Conservation (phyloP, 2,113 vertebrate species). For the Eurystomus gularis region DNA sequence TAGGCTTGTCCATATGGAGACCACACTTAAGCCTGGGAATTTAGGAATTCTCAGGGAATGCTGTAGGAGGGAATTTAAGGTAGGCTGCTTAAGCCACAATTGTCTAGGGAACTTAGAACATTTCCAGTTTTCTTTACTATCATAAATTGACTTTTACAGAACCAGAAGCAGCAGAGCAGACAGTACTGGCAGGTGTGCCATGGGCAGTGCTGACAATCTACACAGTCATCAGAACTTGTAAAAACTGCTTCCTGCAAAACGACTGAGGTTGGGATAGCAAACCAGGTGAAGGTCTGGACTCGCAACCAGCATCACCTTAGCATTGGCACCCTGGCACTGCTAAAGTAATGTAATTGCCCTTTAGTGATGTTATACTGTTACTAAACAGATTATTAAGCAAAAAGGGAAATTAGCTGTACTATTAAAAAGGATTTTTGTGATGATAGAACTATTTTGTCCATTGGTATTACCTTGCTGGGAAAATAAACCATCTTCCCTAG, state of each 20-base stretch:
- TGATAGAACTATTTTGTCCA: not conserved
- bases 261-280: not conserved
- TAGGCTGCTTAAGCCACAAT: not conserved
- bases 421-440: not conserved
- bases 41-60: not conserved
- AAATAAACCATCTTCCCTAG: not conserved
- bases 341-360: not conserved
- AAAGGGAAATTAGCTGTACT: not conserved
- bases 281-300: not conserved
- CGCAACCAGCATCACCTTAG: not conserved
- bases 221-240: not conserved
- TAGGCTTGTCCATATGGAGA: not conserved
- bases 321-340: not conserved
- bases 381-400: not conserved
- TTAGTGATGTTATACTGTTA: not conserved
- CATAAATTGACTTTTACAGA: not conserved
- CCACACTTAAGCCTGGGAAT: not conserved
- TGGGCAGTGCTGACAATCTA: not conserved
- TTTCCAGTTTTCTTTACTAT: not conserved
- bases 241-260: not conserved
- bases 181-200: not conserved
- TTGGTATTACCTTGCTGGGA: not conserved
- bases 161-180: not conserved
- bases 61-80: not conserved
- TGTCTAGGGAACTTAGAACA: not conserved